These are phyloP conservation scores for Merluccius polli DNA, from an alignment of 2,797 vertebrate species.

Conservation along the genomic window DNA sequence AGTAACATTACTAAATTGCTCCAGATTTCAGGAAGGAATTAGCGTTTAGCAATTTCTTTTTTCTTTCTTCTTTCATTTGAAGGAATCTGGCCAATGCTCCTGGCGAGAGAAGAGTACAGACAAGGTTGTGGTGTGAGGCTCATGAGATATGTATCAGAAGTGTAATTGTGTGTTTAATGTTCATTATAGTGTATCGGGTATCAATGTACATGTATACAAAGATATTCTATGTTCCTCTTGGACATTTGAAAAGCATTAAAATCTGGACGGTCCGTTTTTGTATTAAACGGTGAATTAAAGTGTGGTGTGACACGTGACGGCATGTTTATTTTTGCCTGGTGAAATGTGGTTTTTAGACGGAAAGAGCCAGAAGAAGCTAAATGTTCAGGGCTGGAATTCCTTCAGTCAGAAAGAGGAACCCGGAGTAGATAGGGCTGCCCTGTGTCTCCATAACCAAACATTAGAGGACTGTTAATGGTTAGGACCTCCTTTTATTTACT, in stretches of 20 bases:
- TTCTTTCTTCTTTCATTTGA: constrained; percentile 8
- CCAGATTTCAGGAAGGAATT: constrained; percentile 25
- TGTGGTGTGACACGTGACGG: neutral
- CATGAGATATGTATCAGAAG: neutral
- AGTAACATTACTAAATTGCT: constrained; percentile 31
- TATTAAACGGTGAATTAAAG: constrained; percentile 4
- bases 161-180: constrained; percentile 2
- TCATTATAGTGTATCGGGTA: neutral
- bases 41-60: constrained; percentile 2
- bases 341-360: constrained; percentile 15
- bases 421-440: constrained; percentile 68
- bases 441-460: constrained; percentile 73
- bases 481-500: constrained; percentile 84
- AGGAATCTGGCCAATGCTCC: neutral
- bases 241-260: constrained; percentile 4
- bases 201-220: constrained; percentile 1
- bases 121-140: neutral
- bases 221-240: neutral
- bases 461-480: constrained; percentile 87
- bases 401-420: constrained; percentile 58
- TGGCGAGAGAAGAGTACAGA: neutral
- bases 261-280: neutral
- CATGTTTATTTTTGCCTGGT: constrained; percentile 12
- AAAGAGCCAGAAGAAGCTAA: constrained; percentile 40
- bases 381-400: constrained; percentile 55